Evolutionary conservation across 2,113 vertebrate genomes (phyloP), one percentile per base, ranked within the genome.

Genomic region (Eubucco bourcierii): DNA sequence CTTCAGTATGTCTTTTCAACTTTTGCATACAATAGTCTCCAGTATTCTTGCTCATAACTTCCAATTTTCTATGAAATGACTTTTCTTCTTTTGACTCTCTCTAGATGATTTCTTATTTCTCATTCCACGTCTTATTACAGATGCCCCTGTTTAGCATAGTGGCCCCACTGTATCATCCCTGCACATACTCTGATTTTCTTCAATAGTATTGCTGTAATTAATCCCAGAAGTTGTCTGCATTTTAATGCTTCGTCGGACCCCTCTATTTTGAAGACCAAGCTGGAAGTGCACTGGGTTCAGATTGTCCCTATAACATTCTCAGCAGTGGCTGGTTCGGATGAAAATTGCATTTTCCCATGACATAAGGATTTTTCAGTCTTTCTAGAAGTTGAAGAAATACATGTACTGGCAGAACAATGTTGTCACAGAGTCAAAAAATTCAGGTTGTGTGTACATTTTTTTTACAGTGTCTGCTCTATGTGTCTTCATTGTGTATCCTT

Each of bases 351-450:
- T 88, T 89, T 44, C 47, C 12, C 18, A 14, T 39, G 56, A 34
- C 15, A 29, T 29, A n/a, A 75, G 3, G 50, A 31, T 87, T 71
- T 33, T 66, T 63, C 11, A n/a, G 52, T 44, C 47, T 60, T 84
- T 79, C 29, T 64, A 20, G 46, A 89, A 77, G 61, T 37, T 61
- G 56, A 16, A 19, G 37, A 34, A 68, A 33, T 3, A 29, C 6
- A 17, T 0, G 0, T 66, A 24, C 21, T 68, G 4, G 76, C 20
- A 21, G 27, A n/a, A 34, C 6, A 13, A 8, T 27, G 27, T 77
- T 93, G 37, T 16, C 25, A 52, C 25, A 28, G 23, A 37, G 37
- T 56, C 47, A 65, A 64, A 78, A 73, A 33, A 53, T 53, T 64
- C 2, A 20, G 20, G 27, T 73, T 79, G 58, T 65, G 12, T 71